Evolutionary conservation across 2,888 invertebrate species (phyloP).

Genomic region (Anarsia innoxiella): DNA sequence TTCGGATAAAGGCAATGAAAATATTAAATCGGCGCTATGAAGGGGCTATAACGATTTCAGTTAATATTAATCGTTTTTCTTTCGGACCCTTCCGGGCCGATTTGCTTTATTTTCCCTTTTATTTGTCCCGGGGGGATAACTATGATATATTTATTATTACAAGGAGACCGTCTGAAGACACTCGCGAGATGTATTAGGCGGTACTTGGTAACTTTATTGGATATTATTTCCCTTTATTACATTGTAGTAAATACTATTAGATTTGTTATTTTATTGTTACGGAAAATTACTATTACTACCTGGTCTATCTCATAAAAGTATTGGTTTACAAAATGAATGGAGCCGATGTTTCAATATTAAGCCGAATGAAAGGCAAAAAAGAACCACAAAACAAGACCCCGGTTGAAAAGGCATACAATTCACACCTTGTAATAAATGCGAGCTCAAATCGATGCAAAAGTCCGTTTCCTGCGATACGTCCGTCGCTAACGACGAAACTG

Average conservation of each 20-base stretch:
- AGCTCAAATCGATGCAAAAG: conserved; percentile 39
- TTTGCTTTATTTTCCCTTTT: conserved; percentile 71
- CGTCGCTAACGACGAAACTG: conserved; percentile 67
- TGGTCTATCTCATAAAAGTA: too few relatives aligned
- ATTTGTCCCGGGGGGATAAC: conserved; percentile 63
- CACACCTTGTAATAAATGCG: conserved; percentile 41
- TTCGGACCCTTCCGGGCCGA: conserved; percentile 66
- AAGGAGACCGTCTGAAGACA: conserved; percentile 58
- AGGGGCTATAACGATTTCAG: conserved; percentile 68
- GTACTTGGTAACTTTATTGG: conserved; percentile 36
- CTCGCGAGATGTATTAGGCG: conserved; percentile 64
- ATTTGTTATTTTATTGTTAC: too few relatives aligned
- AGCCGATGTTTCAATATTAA: too few relatives aligned
- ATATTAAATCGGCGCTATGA: conserved; percentile 64
- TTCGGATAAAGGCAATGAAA: conserved; percentile 57
- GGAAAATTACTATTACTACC: too few relatives aligned
- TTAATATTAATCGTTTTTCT: conserved; percentile 75
- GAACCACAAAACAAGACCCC: conserved; percentile 9
- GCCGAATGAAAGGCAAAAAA: too few relatives aligned
- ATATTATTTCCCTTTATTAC: conserved; percentile 33
- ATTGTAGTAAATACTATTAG: too few relatives aligned
- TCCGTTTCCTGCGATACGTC: conserved; percentile 20
- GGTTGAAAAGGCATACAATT: conserved; percentile 16
- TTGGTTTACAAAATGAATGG: neutral
- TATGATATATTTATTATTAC: conserved; percentile 74